These are phyloP conservation scores for Prionchulus punctatus DNA, from an alignment of 2,888 invertebrate species.

Conservation along the genomic window DNA sequence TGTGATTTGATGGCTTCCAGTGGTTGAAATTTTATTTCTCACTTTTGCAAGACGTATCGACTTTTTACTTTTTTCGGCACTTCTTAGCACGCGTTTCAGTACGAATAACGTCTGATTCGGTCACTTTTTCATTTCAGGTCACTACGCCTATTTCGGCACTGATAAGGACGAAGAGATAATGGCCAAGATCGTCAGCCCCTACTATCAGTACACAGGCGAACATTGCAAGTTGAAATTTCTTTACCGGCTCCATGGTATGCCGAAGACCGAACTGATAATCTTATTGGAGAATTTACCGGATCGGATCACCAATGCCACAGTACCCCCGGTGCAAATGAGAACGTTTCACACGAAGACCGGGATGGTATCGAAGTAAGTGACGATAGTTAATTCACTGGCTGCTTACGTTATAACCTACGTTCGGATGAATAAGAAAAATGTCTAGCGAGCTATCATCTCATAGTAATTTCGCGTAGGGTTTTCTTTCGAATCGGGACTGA, in stretches of 20 bases:
- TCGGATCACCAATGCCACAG: background rate
- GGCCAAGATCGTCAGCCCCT: conserved; percentile 9
- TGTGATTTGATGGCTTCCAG: background rate
- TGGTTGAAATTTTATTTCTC: background rate
- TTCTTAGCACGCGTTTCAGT: background rate
- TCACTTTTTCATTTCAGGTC: conserved; percentile 3
- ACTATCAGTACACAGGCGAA: background rate
- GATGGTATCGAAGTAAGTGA: background rate
- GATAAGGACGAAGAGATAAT: background rate
- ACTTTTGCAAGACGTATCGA: background rate
- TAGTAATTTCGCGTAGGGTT: too few relatives aligned
- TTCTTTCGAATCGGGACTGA: too few relatives aligned
- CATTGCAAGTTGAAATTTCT: conserved; percentile 2
- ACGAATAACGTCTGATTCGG: background rate
- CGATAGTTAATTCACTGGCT: background rate
- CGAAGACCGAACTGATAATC: conserved; percentile 1
- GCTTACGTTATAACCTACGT: too few relatives aligned
- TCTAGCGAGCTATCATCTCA: too few relatives aligned
- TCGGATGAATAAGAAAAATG: too few relatives aligned
- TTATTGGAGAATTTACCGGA: background rate
- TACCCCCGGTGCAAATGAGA: background rate
- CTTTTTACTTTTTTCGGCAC: background rate
- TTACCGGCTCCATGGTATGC: conserved; percentile 1
- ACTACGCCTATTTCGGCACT: conserved; percentile 7
- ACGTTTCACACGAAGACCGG: background rate